Evolutionary conservation across 2,113 vertebrate genomes (phyloP), one percentile per base, ranked within the genome.

Genomic region (Chaetops frenatus): DNA sequence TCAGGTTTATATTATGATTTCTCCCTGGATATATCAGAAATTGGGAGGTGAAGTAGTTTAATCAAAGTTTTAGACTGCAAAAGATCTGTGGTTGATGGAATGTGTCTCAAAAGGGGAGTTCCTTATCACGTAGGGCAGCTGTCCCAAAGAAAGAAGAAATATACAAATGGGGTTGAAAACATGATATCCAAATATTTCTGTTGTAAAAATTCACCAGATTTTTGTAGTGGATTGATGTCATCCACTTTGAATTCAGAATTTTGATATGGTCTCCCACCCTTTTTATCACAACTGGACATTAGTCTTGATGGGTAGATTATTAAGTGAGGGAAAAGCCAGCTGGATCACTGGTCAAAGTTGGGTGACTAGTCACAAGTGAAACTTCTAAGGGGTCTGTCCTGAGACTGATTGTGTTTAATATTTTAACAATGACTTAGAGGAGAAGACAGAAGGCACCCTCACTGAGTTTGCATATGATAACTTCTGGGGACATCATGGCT

Each of bases 1-100:
- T 90, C 38, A 71, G 62, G 51, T 62, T 11, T 56, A 40, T 65
- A 77, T 88, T 66, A 65, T 86, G 29, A 57, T 58, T 86, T 94
- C 60, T 61, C 17, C 11, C 22, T 29, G 16, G 20, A 82, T 83
- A n/a, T 60, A 66, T 62, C 33, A 86, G 56, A 80, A 85, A 66
- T 19, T 11, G 12, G 7, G 22, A 90, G 18, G 15, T 70, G 38
- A 90, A 82, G 29, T 69, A 66, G 18, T 80, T 88, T 56, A 80
- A 91, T 72, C 69, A 47, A 50, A 64, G 6, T 47, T 47, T 86
- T 72, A 88, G 71, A 51, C 35, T 40, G 31, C 22, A 58, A 31
- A 73, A 83, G 33, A 70, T 93, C 36, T 83, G 6, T 2, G 4
- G 12, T 23, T 66, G 50, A 67, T 66, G n/a, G 64, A 60, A 70